phyloP scores from a whole-genome alignment of 2,888 invertebrate species.

The Tyria jacobaeae region DNA sequence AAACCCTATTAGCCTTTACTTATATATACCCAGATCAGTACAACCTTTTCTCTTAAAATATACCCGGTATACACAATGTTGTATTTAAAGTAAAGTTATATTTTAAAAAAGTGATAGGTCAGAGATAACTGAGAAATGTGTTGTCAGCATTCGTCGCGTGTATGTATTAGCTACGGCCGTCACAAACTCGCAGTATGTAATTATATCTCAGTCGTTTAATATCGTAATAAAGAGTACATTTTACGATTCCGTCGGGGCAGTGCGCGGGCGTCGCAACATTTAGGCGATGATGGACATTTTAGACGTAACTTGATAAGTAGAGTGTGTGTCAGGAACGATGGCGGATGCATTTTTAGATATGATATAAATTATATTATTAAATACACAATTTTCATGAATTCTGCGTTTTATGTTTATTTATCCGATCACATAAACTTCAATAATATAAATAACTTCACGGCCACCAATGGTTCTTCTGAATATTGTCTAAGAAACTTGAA shows the following conservation, averaged over 20 bases:
- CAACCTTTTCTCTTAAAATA: not conserved
- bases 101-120: conserved; percentile 31
- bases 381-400: not conserved
- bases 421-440: too few species aligned
- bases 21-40: not conserved
- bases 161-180: not conserved
- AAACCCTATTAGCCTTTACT: not conserved
- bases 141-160: conserved; percentile 11
- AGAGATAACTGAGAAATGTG: conserved; percentile 22
- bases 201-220: conserved; percentile 49
- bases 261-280: conserved; percentile 57
- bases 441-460: too few species aligned
- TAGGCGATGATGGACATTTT: conserved; percentile 69
- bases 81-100: not conserved
- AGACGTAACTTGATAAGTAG: conserved; percentile 57
- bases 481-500: too few species aligned
- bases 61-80: not conserved
- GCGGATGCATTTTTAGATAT: conserved; percentile 1
- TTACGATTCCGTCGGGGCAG: conserved; percentile 50
- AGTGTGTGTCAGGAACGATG: conserved; percentile 47
- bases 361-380: not conserved
- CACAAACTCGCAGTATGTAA: conserved; percentile 14
- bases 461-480: too few species aligned
- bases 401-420: not conserved
- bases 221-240: conserved; percentile 60